Percentiles rank a stretch among this genome's conserved stretches.
Conservation (phyloP, 2,113 vertebrate species). For the Marmota flaviventris region DNA sequence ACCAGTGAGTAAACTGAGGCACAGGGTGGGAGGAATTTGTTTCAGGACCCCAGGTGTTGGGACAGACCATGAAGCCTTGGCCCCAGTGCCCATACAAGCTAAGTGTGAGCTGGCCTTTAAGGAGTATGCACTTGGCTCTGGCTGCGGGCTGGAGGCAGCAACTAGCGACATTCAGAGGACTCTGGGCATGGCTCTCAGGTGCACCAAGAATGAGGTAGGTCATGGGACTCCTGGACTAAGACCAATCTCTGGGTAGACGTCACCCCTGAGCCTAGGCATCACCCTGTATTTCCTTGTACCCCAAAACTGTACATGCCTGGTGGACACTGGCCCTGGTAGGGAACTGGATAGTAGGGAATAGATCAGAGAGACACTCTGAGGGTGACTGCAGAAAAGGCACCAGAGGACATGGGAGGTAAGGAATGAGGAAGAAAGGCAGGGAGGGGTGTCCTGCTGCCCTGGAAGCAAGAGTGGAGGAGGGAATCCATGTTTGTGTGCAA, state of each 20-base stretch:
- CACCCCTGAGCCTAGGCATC: neutral
- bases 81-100: too few species aligned
- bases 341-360: neutral
- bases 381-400: neutral
- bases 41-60: neutral
- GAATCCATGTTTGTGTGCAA: too few species aligned
- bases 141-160: too few species aligned
- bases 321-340: neutral
- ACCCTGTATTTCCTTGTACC: neutral
- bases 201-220: neutral
- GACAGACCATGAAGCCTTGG: neutral
- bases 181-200: fast-evolving
- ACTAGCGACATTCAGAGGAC: neutral
- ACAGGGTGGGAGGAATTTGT: neutral
- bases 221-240: neutral
- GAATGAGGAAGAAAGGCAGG: too few species aligned
- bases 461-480: too few species aligned
- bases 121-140: neutral
- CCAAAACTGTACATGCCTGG: neutral
- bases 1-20: neutral
- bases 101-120: neutral
- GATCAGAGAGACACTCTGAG: fast-evolving
- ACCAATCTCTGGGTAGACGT: neutral
- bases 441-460: neutral
- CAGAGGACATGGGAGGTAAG: fast-evolving